These are phyloP conservation scores for Meloidogyne hapla DNA, from an alignment of 1,140 invertebrate genomes.

Conservation along the genomic window DNA sequence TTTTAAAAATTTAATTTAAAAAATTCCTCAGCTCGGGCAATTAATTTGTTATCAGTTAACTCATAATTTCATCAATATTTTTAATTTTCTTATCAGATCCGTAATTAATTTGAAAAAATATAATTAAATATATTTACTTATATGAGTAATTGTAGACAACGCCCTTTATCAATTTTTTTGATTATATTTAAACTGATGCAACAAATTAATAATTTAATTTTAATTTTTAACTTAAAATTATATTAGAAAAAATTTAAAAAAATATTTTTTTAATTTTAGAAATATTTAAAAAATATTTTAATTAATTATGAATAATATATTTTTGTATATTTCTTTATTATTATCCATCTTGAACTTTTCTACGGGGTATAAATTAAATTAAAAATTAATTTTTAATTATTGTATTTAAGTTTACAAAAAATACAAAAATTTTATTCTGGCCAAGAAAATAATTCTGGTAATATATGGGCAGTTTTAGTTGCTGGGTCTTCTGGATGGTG, in stretches of 20 bases:
- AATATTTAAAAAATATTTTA: neutral
- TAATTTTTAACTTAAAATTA: neutral
- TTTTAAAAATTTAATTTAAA: neutral
- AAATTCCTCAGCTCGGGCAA: neutral
- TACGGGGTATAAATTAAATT: neutral
- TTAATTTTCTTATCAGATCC: conserved; percentile 5
- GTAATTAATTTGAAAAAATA: neutral
- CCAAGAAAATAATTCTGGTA: conserved; percentile 21
- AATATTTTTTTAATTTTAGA: neutral
- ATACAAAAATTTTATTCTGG: neutral
- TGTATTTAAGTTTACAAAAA: neutral
- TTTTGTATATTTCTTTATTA: neutral
- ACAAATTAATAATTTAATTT: neutral
- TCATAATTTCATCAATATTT: neutral
- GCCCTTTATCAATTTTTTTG: neutral
- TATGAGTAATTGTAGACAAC: neutral
- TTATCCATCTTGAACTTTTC: neutral
- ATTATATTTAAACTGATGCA: neutral
- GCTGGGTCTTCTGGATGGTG: conserved; percentile 70
- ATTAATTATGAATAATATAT: neutral
- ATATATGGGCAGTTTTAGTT: conserved; percentile 70
- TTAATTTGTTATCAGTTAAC: neutral
- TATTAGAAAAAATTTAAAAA: no score
- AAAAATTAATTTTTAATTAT: neutral
- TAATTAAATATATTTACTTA: neutral